Conservation (phyloP, 2,113 vertebrate genomes). For the Petrocephalus microphthalmus region DNA sequence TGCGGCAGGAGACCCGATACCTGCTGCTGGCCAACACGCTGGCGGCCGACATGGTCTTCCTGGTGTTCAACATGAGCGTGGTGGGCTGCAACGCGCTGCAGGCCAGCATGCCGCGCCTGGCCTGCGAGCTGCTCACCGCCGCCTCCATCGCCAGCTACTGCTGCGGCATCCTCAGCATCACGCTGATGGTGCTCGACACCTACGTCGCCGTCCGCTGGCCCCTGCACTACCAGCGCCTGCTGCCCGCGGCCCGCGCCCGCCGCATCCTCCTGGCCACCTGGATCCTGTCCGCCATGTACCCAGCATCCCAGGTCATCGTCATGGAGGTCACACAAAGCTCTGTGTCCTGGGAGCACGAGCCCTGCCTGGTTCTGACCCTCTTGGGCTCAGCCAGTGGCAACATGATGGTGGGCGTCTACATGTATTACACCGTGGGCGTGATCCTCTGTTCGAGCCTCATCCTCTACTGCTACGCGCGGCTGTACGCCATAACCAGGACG, state of each 20-base stretch:
- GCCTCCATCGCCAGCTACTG: slow-evolving; percentile 50
- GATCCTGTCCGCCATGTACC: slow-evolving; percentile 54
- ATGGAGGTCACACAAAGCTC: slow-evolving; percentile 27
- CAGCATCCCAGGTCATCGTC: slow-evolving; percentile 52
- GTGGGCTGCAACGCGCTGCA: slow-evolving; percentile 41
- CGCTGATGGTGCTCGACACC: slow-evolving; percentile 65
- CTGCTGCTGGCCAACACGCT: slow-evolving; percentile 67
- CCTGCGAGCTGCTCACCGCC: slow-evolving; percentile 55
- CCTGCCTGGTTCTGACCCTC: slow-evolving; percentile 56
- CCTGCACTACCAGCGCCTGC: slow-evolving; percentile 54
- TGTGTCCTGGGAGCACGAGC: not conserved
- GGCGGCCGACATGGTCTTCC: slow-evolving; percentile 59
- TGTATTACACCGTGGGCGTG: slow-evolving; percentile 50
- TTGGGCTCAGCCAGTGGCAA: slow-evolving; percentile 33
- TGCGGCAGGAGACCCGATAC: slow-evolving; percentile 64
- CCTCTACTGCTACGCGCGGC: slow-evolving; percentile 63
- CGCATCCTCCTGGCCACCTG: slow-evolving; percentile 54
- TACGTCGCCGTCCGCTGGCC: slow-evolving; percentile 66
- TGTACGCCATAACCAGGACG: slow-evolving; percentile 63
- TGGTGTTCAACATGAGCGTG: slow-evolving; percentile 53
- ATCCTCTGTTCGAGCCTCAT: slow-evolving; percentile 56
- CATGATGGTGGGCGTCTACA: slow-evolving; percentile 35
- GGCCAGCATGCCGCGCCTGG: slow-evolving; percentile 32
- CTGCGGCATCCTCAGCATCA: slow-evolving; percentile 63
- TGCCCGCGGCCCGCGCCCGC: slow-evolving; percentile 45